Percentiles rank a stretch among this genome's conserved stretches.
These are phyloP conservation scores for Drosophila subsilvestris DNA, from an alignment of 2,888 invertebrate genomes.

Conservation along the genomic window DNA sequence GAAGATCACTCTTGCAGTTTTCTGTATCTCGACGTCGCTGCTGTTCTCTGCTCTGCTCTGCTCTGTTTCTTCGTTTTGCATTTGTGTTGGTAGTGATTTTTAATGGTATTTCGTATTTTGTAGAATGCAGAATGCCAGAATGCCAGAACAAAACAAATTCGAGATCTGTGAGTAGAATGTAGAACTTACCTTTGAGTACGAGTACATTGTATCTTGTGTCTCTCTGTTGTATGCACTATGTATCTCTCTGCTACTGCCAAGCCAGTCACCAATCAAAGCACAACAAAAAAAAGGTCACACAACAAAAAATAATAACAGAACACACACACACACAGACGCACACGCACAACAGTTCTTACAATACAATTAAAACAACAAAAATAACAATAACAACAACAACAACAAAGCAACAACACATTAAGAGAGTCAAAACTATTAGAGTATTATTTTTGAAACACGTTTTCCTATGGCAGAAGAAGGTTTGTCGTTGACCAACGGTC, in stretches of 20 bases:
- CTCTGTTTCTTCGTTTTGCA: not conserved
- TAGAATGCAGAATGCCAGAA: conserved; percentile 2
- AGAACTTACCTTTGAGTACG: conserved; percentile 3
- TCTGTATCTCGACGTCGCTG: conserved; percentile 34
- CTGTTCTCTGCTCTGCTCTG: not conserved
- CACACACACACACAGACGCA: not conserved
- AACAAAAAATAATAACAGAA: conserved; percentile 18
- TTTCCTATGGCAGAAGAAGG: not conserved
- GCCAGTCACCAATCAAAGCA: conserved; percentile 8
- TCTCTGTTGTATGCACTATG: not conserved
- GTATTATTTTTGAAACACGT: conserved; percentile 1
- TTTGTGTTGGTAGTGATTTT: not conserved
- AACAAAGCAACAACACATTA: not conserved
- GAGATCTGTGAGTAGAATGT: not conserved
- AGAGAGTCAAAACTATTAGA: conserved; percentile 2
- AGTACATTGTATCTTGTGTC: not conserved
- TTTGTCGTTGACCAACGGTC: not conserved
- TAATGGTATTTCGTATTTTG: conserved; percentile 1
- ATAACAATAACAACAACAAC: conserved; percentile 1
- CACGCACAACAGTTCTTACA: not conserved
- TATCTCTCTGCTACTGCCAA: conserved; percentile 1
- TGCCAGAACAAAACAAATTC: too few relatives aligned
- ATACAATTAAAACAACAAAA: conserved; percentile 16
- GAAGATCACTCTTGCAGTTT: conserved; percentile 37
- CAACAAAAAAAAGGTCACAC: conserved; percentile 2